Percentiles rank a stretch among this genome's conserved stretches.
phyloP scores from a whole-genome alignment of 1,140 invertebrate genomes.

The Drosophila ananassae region DNA sequence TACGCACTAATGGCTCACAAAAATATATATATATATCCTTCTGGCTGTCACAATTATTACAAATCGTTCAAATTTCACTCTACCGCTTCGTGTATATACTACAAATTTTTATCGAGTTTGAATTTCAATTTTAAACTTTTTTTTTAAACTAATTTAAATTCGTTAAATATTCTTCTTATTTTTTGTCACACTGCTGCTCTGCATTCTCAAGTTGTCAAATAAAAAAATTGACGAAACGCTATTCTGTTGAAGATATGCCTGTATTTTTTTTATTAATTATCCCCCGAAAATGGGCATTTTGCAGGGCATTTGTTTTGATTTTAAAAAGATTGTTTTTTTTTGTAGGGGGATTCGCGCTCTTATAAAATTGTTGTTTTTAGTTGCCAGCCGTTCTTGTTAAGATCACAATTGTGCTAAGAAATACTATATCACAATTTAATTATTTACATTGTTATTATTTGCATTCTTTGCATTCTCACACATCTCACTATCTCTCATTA shows the following conservation, averaged over 20 bases:
- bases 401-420: constrained; percentile 83
- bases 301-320: constrained; percentile 38
- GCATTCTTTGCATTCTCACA: constrained; percentile 46
- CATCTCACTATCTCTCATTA: constrained; percentile 14
- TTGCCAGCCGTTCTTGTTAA: constrained; percentile 75
- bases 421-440: constrained; percentile 82
- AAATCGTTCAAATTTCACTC: constrained; percentile 25
- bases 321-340: constrained; percentile 42
- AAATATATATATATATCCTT: constrained; percentile 40
- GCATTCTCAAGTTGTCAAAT: constrained; percentile 21
- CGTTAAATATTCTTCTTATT: constrained; percentile 61
- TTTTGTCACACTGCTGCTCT: constrained; percentile 5
- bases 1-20: constrained; percentile 56
- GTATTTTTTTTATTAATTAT: constrained; percentile 10
- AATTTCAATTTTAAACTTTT: constrained; percentile 31
- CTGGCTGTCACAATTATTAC: constrained; percentile 30
- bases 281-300: neutral
- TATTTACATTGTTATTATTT: constrained; percentile 81
- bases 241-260: constrained; percentile 61
- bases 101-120: constrained; percentile 23
- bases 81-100: constrained; percentile 13
- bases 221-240: constrained; percentile 27
- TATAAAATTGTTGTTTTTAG: constrained; percentile 69
- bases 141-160: constrained; percentile 71
- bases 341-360: constrained; percentile 16